These are phyloP conservation scores for Lottia gigantea DNA, from an alignment of 2,888 invertebrate genomes.

Conservation along the genomic window DNA sequence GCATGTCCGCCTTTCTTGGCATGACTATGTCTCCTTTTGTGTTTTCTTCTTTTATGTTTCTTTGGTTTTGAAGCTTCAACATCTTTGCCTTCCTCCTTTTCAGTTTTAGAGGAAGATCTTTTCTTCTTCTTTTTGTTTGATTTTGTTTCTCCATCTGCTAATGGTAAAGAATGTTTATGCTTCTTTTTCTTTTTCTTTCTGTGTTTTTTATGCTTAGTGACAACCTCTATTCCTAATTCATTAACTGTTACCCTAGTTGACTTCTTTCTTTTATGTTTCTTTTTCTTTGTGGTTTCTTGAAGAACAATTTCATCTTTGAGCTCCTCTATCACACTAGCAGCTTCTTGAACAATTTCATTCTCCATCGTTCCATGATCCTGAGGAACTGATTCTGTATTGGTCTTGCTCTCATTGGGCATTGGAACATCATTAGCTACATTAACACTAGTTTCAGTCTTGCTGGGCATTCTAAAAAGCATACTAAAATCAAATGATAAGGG, in stretches of 20 bases:
- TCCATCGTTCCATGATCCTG: slow-evolving; percentile 21
- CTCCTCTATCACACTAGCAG: slow-evolving; percentile 29
- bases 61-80: slow-evolving; percentile 24
- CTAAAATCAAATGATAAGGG: slow-evolving; percentile 64
- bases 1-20: not conserved
- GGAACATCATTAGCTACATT: not conserved
- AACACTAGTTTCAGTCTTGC: not conserved
- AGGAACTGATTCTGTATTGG: not conserved
- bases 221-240: slow-evolving; percentile 25
- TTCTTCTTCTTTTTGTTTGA: slow-evolving; percentile 22
- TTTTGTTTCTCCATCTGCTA: slow-evolving; percentile 22
- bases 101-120: slow-evolving; percentile 29
- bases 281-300: slow-evolving; percentile 32
- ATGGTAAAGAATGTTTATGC: slow-evolving; percentile 17
- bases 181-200: slow-evolving; percentile 37
- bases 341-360: slow-evolving; percentile 28
- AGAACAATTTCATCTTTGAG: slow-evolving; percentile 26
- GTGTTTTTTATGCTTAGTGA: slow-evolving; percentile 31
- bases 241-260: slow-evolving; percentile 22
- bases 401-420: not conserved
- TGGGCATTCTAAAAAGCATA: slow-evolving; percentile 34
- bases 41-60: slow-evolving; percentile 36
- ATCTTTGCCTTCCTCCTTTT: slow-evolving; percentile 25
- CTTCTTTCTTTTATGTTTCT: slow-evolving; percentile 25
- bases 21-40: slow-evolving; percentile 37